phyloP scores from a whole-genome alignment of 2,888 invertebrate species.

The Caenorhabditis sp. region DNA sequence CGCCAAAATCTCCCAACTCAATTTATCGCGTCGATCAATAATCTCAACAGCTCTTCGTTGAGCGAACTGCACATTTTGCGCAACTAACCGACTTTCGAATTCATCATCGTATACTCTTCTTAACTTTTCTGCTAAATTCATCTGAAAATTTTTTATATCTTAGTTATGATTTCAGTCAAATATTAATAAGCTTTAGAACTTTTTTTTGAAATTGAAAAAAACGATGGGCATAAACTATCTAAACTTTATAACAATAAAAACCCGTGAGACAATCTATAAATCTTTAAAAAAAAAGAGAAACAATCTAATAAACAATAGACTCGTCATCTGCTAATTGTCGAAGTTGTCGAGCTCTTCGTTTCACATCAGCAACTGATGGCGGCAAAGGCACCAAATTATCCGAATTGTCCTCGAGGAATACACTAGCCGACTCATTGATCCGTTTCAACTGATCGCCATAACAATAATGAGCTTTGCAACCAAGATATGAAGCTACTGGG shows the following conservation, averaged over 20 bases:
- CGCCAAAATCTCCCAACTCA: conserved; percentile 55
- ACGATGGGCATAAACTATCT: background rate
- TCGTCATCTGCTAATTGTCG: conserved; percentile 26
- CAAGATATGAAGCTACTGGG: conserved; percentile 53
- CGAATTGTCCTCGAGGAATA: conserved; percentile 37
- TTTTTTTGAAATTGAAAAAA: conserved; percentile 1
- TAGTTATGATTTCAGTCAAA: background rate
- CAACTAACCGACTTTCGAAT: conserved; percentile 43
- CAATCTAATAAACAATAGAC: conserved; percentile 6
- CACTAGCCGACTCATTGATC: conserved; percentile 34
- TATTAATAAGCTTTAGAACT: background rate
- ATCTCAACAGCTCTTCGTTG: conserved; percentile 45
- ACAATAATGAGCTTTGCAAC: conserved; percentile 53
- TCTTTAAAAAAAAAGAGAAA: conserved; percentile 11
- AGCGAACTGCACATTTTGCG: conserved; percentile 44
- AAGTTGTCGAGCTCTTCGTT: conserved; percentile 29
- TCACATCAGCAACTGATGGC: conserved; percentile 44
- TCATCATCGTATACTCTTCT: conserved; percentile 31
- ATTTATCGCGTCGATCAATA: conserved; percentile 36
- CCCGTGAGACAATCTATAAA: conserved; percentile 19
- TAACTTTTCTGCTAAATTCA: conserved; percentile 5
- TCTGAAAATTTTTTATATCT: background rate
- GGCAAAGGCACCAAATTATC: conserved; percentile 35
- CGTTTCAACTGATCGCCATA: conserved; percentile 50
- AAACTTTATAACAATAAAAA: conserved; percentile 1